Evolutionary conservation across 1,140 invertebrate species (phyloP), one percentile per base, ranked within the genome.

Genomic region (Argopecten irradians): DNA sequence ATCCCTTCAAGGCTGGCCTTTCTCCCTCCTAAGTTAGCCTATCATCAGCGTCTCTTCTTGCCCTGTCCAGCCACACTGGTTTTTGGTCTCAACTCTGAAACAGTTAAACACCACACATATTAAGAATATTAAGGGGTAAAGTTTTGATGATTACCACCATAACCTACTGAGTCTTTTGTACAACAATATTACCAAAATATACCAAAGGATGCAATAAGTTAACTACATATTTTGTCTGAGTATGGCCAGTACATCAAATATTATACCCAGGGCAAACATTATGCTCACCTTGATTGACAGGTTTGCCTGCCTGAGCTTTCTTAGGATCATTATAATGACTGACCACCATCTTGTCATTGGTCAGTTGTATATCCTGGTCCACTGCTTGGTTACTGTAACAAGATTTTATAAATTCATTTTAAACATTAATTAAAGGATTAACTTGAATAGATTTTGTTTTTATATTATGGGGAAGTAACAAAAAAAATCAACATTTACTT

Each of bases 221-320:
- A 32, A 39, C 19, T 19, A 8, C 11, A 84, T 84, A 11, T 84
- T n/a, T 84, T 14, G 9, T n/a, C 5, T 34, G 34, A 34, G 14
- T 35, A 34, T n/a, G 43, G 34, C 35, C 7, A 87, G 34, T 28
- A 14, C 35, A 19, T 28, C 33, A 83, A 83, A 11, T 85, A 85
- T 1, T n/a, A 85, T 34, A 28, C 5, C 32, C 39, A 11, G 5
- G 3, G 28, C 22, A 32, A 71, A 85, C 32, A 82, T 16, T 34
- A 82, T 32, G 89, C 89, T 86, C 91, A 95, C 95, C 94, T 92
- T 95, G 95, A 91, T 95, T 95, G 39, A 95, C 94, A 84, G 94
- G 93, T 93, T 95, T 95, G 86, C 90, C 91, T n/a, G 91, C 89
- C 39, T 92, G 92, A 36, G 93, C 91, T 88, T 93, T 94, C 86